These are phyloP conservation scores for Drosophila chauvacae DNA, from an alignment of 1,140 invertebrate genomes.

Conservation along the genomic window DNA sequence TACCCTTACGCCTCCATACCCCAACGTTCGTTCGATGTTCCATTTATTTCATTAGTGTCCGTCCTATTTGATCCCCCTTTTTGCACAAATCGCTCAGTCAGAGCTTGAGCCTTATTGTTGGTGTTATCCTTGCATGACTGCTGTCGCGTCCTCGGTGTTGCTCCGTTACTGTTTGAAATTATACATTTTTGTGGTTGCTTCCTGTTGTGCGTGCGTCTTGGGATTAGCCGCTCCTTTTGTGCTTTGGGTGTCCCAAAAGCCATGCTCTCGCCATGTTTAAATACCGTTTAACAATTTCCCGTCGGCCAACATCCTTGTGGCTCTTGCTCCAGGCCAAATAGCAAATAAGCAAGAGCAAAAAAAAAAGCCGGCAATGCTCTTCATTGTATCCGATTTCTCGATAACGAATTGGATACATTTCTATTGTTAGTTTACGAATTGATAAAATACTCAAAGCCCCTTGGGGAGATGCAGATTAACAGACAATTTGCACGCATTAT, in stretches of 20 bases:
- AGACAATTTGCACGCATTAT: constrained; percentile 76
- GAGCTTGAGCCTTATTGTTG: constrained; percentile 56
- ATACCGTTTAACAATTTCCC: constrained; percentile 82
- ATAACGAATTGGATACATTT: constrained; percentile 13
- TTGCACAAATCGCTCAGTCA: constrained; percentile 41
- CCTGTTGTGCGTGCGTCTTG: constrained; percentile 75
- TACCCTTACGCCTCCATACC: constrained; percentile 18
- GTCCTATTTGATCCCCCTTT: constrained; percentile 26
- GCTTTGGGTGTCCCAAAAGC: constrained; percentile 28
- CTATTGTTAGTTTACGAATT: constrained; percentile 26
- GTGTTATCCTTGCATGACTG: constrained; percentile 58
- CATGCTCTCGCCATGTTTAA: constrained; percentile 64
- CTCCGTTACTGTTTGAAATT: constrained; percentile 71
- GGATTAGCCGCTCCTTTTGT: constrained; percentile 59
- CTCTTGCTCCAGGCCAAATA: constrained; percentile 36
- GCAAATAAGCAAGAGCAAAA: constrained; percentile 45
- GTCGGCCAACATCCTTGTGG: constrained; percentile 47
- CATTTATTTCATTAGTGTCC: constrained; percentile 68
- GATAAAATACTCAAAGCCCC: constrained; percentile 44
- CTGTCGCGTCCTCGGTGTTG: constrained; percentile 44
- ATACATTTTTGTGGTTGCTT: constrained; percentile 80
- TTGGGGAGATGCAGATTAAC: constrained; percentile 62
- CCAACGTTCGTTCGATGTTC: constrained; percentile 11
- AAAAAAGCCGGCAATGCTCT: constrained; percentile 2
- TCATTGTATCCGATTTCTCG: constrained; percentile 27